Base-by-base conservation (phyloP, 2,797 vertebrate genomes). In the Acrossocheilus wenchowensis region DNA sequence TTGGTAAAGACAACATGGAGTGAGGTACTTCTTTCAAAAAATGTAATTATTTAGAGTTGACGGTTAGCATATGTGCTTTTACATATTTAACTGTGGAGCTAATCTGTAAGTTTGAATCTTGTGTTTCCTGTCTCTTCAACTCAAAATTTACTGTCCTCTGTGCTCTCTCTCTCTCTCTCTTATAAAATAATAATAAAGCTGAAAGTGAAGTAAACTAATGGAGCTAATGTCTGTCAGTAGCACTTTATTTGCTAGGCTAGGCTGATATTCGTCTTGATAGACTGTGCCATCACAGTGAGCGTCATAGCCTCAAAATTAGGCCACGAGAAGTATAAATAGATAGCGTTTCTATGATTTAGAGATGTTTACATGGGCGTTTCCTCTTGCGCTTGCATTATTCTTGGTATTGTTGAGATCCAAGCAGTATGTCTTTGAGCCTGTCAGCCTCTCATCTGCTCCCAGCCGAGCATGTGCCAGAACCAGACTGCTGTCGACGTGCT, bases 361-460 rank as follows among this genome's bases (percentile, higher is more conserved):
- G 39, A 45, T 43, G 50, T 54, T 74, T 88, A 78, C 84, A 84
- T 52, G 54, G 60, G 80, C 68, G 52, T 85, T 60, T 80, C 41
- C 64, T 81, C 79, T 81, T 50, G 50, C 21, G 2, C 68, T 78
- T 72, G 71, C 54, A 85, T 85, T 73, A 72, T 83, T 77, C 45
- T 81, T 83, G 72, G 39, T 48, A 78, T 83, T 84, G 57, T 81
- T 81, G 83, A 88, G 87, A 85, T 82, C 83, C 71, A 86, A 83
- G 77, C 64, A 41, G 43, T 68, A 71, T 74, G 41, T 81, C 86
- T 81, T 57, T 81, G 78, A 88, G 81, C 77, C 78, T 85, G 72
- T 69, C 87, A 81, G 72, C 54, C 79, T 88, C 87, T 87, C 86
- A 81, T 87, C 83, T 87, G 83, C 87, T 88, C 86, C 83, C 87